Base-by-base conservation (phyloP, 1,140 invertebrate genomes). In the Chrysoperla carnea region DNA sequence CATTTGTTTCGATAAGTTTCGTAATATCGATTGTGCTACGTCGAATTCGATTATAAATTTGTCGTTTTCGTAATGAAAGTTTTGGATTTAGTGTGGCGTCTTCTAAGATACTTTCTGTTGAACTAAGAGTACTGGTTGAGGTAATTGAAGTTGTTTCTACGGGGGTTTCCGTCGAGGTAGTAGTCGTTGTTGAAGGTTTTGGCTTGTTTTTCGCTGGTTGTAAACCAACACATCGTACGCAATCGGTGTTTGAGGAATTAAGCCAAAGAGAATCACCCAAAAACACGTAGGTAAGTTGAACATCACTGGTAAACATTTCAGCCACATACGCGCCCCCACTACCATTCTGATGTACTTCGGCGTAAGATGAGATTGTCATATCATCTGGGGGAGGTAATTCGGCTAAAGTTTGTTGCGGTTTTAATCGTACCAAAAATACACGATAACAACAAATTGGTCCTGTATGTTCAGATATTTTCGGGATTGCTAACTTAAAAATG, bases 361-460 rank as follows among this genome's bases (percentile, higher is more conserved):
- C 68, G 55, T 86, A 87, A 0, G 78, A 72, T 8, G 73, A 68
- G 12, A 87, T 63, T 9, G 62, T 61, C 1, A 87, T 61, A 43
- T 81, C 70, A 40, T 75, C 69, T 0, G 83, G 80, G 0, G 67
- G 52, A 8, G 76, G 75, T 29, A 88, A 57, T 48, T 79, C 73
- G 12, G 67, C 68, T 46, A 81, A 62, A 38, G 68, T 72, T 49
- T 75, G 72, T 8, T 77, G 68, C 0, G 68, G 66, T 42, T 70
- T 61, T 43, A 88, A 64, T 46, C 77, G 73, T 1, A 89, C 74
- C 50, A 89, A 62, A 61, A 82, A 82, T 37, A 90, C 66, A 51
- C 83, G 70, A 56, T 84, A 84, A 50, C 85, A 89, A 59, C 85
- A 89, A 49, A 91, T 87, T 6, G 78, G 77, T 8, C 86, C 87